phyloP scores from a whole-genome alignment of 2,888 invertebrate species.

The Lasioglossum pauxillum region DNA sequence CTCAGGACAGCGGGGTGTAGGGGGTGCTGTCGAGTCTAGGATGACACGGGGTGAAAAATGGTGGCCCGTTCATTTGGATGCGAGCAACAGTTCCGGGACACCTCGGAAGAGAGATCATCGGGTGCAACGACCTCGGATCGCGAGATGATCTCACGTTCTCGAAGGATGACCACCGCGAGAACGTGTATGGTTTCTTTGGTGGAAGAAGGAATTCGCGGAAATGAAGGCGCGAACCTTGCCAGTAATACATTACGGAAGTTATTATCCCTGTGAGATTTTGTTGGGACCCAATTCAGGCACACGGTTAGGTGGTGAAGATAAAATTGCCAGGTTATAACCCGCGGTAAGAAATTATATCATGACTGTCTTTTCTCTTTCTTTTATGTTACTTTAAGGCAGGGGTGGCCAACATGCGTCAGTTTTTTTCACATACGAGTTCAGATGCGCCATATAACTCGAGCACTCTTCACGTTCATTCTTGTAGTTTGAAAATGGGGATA shows the following conservation, averaged over 20 bases:
- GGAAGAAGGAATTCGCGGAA: conserved; percentile 55
- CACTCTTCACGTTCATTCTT: too few species aligned
- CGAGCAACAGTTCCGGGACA: conserved; percentile 28
- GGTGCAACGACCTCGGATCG: conserved; percentile 50
- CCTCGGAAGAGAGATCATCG: conserved; percentile 24
- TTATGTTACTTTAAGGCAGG: too few species aligned
- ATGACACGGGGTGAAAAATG: conserved; percentile 41
- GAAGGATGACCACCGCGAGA: conserved; percentile 29
- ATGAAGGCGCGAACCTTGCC: conserved; percentile 22
- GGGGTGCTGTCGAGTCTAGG: not conserved
- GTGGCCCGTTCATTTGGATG: conserved; percentile 35
- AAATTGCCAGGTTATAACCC: not conserved
- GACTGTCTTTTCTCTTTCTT: too few species aligned
- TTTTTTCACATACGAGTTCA: too few species aligned
- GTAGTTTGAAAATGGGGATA: too few species aligned
- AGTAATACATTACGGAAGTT: conserved; percentile 43
- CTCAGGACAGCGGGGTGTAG: not conserved
- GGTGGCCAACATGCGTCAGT: too few species aligned
- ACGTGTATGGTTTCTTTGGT: conserved; percentile 26
- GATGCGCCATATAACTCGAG: too few species aligned
- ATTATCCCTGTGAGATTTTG: conserved; percentile 14
- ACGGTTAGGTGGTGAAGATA: not conserved
- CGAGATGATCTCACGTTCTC: conserved; percentile 53
- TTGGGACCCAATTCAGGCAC: not conserved
- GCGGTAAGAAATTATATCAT: not conserved